Evolutionary conservation across 2,113 vertebrate species (phyloP).

Genomic region (Neotoma lepida): DNA sequence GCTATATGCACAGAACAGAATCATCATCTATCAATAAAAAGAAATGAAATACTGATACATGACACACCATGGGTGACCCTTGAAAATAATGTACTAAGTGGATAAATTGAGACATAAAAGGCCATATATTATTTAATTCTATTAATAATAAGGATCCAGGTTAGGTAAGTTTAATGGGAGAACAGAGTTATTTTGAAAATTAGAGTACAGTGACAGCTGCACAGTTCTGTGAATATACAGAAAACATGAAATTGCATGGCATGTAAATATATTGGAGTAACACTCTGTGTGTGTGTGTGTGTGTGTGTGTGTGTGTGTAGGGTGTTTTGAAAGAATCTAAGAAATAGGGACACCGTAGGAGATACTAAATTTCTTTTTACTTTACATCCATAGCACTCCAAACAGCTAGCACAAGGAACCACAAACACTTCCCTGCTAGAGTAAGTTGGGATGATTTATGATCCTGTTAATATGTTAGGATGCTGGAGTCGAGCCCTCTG

Average conservation of each 20-base stretch:
- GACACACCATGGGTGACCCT: background rate
- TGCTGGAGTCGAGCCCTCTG: background rate
- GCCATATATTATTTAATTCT: background rate
- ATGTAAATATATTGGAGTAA: conserved; percentile 31
- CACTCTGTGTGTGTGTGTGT: background rate
- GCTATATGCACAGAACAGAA: background rate
- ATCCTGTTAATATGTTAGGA: conserved; percentile 15
- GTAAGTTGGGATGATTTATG: conserved; percentile 25
- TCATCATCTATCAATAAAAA: background rate
- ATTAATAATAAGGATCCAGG: background rate
- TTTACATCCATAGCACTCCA: conserved; percentile 1
- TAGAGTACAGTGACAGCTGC: conserved; percentile 29
- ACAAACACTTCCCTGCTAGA: background rate
- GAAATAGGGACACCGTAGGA: background rate
- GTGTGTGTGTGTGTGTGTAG: background rate
- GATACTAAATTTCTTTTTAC: conserved; percentile 49
- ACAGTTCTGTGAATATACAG: background rate
- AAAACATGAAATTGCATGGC: background rate
- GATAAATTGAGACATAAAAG: background rate
- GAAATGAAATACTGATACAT: conserved; percentile 18
- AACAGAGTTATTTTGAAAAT: conserved; percentile 29
- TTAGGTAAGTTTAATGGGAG: background rate
- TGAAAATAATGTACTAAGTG: conserved; percentile 36
- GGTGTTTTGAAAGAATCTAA: conserved; percentile 2
- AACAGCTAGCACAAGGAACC: background rate